phyloP scores from a whole-genome alignment of 35 echinoderm and acorn worm genomes.

The Acanthaster planci region DNA sequence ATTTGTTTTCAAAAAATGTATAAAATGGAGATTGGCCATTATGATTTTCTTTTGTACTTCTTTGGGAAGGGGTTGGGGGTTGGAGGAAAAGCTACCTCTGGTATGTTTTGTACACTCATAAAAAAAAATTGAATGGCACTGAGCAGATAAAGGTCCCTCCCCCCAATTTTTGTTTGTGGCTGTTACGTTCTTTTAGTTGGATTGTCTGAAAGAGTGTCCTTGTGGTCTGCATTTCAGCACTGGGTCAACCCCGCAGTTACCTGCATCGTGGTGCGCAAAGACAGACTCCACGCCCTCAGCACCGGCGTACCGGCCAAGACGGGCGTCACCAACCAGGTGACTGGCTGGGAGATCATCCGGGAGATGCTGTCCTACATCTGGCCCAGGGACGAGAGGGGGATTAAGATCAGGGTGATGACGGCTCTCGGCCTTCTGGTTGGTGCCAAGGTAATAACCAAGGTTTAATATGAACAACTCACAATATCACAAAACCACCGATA shows the following conservation, averaged over 20 bases:
- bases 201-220: too few relatives aligned
- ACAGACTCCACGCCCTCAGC: conserved; percentile 46
- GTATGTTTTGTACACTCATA: too few relatives aligned
- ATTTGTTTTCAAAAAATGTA: too few relatives aligned
- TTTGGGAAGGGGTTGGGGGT: too few relatives aligned
- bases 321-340: conserved; percentile 62
- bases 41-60: too few relatives aligned
- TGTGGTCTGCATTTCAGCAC: background rate
- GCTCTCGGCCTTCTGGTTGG: conserved; percentile 79
- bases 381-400: conserved; percentile 86
- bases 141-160: too few relatives aligned
- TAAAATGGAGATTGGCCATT: too few relatives aligned
- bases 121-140: too few relatives aligned
- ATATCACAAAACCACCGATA: too few relatives aligned
- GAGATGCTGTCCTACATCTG: conserved; percentile 90
- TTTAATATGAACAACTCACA: background rate
- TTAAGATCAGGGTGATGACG: conserved; percentile 74
- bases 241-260: background rate
- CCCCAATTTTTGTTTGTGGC: too few relatives aligned
- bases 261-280: background rate
- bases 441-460: conserved; percentile 70
- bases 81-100: too few relatives aligned
- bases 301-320: conserved; percentile 65
- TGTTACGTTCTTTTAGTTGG: too few relatives aligned
- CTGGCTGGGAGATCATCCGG: conserved; percentile 92